Evolutionary conservation across 2,888 invertebrate genomes (phyloP), one percentile per base, ranked within the genome.

Genomic region (Lasioglossum zephyrum): DNA sequence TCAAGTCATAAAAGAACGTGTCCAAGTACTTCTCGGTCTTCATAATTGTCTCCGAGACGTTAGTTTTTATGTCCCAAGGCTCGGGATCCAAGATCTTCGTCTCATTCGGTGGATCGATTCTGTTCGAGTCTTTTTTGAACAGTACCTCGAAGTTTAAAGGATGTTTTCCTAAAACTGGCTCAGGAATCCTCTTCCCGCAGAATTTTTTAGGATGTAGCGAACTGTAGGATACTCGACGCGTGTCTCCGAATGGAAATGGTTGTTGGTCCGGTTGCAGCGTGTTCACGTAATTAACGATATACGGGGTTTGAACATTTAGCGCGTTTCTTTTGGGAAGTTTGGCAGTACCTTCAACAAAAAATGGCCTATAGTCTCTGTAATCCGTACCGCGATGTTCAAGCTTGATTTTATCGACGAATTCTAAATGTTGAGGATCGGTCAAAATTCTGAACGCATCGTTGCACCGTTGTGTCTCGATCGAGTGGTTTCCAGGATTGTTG

Each of bases 381-480:
- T 75, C 26, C 2, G 41, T 18, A 9, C 69, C 60, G 26, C 41
- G 22, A 41, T 49, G 22, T 8, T n/a, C 36, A n/a, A 41, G 11
- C 9, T 16, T 44, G 11, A n/a, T 22, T 4, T n/a, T 4, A 26
- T 63, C 63, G 11, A 16, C 0, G 16, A 22, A 2, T 2, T 75
- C 11, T 4, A 75, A 39, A 31, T 47, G 13, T 16, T 60, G 13
- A 0, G 39, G 18, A 16, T 69, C 26, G 5, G 79, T 85, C 39
- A 85, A 60, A 2, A 73, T 31, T 63, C 57, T 26, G 57, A 85
- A 84, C 13, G 73, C 84, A 13, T 85, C 85, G 79, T 84, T n/a
- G 84, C 85, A 85, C 9, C 76, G 39, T 26, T 73, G 85, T 13
- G 57, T n/a, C 47, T 77, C 85, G 44, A 85, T 70, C 1, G 39